phyloP scores from a whole-genome alignment of 1,140 invertebrate species.

The Philaenus spumarius region DNA sequence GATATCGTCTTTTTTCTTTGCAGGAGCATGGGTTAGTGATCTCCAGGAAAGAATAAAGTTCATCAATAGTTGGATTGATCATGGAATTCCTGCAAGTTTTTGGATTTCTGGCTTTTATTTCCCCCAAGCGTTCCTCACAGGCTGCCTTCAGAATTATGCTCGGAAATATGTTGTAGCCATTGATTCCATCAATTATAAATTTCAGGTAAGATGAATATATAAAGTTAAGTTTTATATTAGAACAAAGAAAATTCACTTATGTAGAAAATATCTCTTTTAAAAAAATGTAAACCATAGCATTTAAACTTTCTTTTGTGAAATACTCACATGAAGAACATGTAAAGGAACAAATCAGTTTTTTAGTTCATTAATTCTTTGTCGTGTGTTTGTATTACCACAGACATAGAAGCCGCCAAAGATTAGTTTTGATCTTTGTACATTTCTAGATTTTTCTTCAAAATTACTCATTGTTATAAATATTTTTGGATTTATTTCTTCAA shows the following conservation, averaged over 20 bases:
- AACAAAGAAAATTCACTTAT: neutral
- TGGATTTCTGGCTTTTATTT: conserved; percentile 86
- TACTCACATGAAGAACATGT: neutral
- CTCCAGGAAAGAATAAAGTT: conserved; percentile 51
- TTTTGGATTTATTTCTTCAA: no score
- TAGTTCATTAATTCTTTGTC: no score
- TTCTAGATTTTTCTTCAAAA: no score
- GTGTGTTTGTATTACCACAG: no score
- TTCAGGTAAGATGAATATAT: conserved; percentile 47
- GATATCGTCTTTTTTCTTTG: neutral
- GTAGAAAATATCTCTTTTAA: neutral
- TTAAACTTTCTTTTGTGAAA: neutral
- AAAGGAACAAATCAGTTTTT: neutral
- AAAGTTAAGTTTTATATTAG: neutral
- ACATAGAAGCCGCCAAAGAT: no score
- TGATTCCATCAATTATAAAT: conserved; percentile 65
- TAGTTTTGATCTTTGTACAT: no score
- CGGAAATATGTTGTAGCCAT: conserved; percentile 68
- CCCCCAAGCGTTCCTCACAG: conserved; percentile 78
- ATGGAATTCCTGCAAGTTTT: conserved; percentile 63
- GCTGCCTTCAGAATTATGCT: conserved; percentile 74
- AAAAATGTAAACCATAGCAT: neutral
- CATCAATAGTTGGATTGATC: conserved; percentile 58
- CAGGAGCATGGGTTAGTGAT: conserved; percentile 56
- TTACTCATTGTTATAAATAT: no score